A percentile compares a stretch with the other conserved stretches of the same genome.
Conservation (phyloP, 1,140 invertebrate species). For the Alviniconcha marisindica region DNA sequence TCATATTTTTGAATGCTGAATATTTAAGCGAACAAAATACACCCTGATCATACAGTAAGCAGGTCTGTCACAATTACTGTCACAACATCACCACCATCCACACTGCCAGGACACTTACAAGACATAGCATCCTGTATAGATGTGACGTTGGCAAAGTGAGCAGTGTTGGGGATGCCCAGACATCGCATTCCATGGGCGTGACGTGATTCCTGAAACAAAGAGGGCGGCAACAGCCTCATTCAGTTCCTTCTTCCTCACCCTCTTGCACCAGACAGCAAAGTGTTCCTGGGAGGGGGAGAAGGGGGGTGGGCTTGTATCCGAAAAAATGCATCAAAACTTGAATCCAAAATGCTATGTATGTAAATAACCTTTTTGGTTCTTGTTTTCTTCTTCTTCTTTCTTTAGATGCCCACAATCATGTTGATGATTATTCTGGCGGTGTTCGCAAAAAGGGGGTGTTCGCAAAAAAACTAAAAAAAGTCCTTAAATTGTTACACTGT, state of each 20-base stretch:
- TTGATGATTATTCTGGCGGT: no score
- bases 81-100: no score
- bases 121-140: conserved; percentile 98
- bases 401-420: no score
- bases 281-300: conserved; percentile 94
- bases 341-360: background rate
- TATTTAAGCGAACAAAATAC: no score
- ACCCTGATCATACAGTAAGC: no score
- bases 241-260: background rate
- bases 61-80: no score
- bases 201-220: conserved; percentile 89
- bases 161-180: conserved; percentile 99
- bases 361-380: no score
- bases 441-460: no score
- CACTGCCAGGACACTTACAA: conserved; percentile 79
- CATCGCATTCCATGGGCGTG: conserved; percentile 99
- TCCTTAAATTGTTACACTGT: no score
- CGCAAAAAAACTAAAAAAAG: no score
- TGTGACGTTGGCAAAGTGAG: conserved; percentile 99
- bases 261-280: conserved; percentile 96
- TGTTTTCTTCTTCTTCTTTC: no score
- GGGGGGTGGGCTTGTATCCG: background rate
- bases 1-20: no score
- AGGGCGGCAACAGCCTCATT: conserved; percentile 30
- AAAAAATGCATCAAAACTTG: background rate